Base-by-base conservation (phyloP, 1,140 invertebrate genomes). In the Drosophila setifemur region DNA sequence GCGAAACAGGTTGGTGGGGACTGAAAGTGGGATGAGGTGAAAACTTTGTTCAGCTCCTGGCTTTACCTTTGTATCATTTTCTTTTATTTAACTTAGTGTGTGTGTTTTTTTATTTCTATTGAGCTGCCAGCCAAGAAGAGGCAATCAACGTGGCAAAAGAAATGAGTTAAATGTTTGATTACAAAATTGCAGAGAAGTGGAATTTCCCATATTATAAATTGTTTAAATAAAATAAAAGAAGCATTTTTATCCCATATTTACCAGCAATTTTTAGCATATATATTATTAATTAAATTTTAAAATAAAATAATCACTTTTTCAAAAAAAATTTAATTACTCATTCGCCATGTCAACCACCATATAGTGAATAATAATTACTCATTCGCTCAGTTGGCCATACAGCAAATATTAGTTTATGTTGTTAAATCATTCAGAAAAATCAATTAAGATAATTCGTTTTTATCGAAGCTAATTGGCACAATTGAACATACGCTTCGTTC, bases 51-150 rank as follows among this genome's bases (percentile, higher is more conserved):
- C 29, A 42, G 74, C 64, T 85, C 53, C 78, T 75, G 57, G 54
- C 64, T 81, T 85, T 85, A 73, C 82, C 79, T 78, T 67, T 77
- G 55, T 63, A 45, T 81, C 42, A 66, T 64, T 64, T 60, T 49
- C 53, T 57, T 68, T 28, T 68, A 37, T 60, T 50, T 76, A 19
- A 66, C 23, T 70, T 33, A 55, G 21, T 57, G 49, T 50, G 9
- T 69, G 63, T 61, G 48, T 69, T 57, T 58, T n/a, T 60, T 68
- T 73, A 49, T 64, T 73, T 64, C 69, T 73, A 73, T 73, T 53
- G 45, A 70, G 49, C 49, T 66, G 48, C 28, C 26, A 50, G n/a
- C 26, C 26, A 31, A 57, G 49, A 21, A 40, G 55, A 49, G 67
- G 67, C 67, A 71, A 71, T 71, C 67, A 71, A 18, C 66, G 53